Evolutionary conservation across 2,113 vertebrate species (phyloP).

Genomic region (Dromaius novaehollandiae): DNA sequence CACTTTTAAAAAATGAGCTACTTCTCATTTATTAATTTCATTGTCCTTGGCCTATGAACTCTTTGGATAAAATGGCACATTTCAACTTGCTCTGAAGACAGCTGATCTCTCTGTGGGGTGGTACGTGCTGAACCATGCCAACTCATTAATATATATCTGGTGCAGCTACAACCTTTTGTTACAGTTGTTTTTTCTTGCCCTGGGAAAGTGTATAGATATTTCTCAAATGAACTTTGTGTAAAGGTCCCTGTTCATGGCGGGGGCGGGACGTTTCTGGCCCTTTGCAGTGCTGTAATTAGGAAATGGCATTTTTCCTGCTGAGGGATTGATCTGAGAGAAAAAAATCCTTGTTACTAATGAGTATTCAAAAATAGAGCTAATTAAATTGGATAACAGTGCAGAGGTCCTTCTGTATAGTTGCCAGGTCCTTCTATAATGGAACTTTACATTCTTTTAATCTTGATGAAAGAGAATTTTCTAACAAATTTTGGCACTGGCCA

Average conservation of each 20-base stretch:
- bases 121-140: not conserved
- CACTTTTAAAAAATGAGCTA: not conserved
- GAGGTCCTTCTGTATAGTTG: not conserved
- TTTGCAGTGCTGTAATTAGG: conserved; percentile 39
- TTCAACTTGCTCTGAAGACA: not conserved
- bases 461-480: conserved; percentile 18
- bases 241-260: conserved; percentile 8
- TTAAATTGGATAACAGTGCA: conserved; percentile 52
- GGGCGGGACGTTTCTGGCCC: not conserved
- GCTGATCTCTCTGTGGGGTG: not conserved
- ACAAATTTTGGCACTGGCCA: not conserved
- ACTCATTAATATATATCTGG: not conserved
- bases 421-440: conserved; percentile 34
- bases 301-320: conserved; percentile 40
- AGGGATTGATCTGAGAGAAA: conserved; percentile 1
- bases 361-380: conserved; percentile 60
- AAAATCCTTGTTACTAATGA: conserved; percentile 44
- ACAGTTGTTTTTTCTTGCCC: conserved; percentile 58
- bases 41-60: not conserved
- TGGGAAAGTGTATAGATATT: conserved; percentile 59
- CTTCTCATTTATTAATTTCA: not conserved
- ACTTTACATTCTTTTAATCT: conserved; percentile 2
- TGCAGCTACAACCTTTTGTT: conserved; percentile 28
- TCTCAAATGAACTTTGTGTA: conserved; percentile 13
- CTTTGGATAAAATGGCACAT: not conserved